Conservation (phyloP, 2,888 invertebrate genomes). For the Sphaerophoria taeniata region DNA sequence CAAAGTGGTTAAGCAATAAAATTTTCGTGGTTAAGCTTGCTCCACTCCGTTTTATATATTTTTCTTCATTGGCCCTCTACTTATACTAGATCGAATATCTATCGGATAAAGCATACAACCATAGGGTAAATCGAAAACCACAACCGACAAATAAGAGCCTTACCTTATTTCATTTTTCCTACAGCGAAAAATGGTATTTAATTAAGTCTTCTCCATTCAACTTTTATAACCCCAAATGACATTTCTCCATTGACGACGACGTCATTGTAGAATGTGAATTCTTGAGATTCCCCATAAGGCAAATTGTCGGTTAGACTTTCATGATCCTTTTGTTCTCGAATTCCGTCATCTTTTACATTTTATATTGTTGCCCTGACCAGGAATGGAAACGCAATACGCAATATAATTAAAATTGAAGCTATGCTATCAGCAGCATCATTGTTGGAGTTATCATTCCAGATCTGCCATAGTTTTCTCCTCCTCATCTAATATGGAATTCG, state of each 20-base stretch:
- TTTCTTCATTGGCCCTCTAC: too few relatives aligned
- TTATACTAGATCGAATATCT: too few relatives aligned
- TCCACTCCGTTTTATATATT: too few relatives aligned
- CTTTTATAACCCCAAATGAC: neutral
- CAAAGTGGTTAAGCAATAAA: too few relatives aligned
- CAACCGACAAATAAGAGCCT: neutral
- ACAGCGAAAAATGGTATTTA: conserved; percentile 10
- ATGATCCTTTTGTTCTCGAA: conserved; percentile 24
- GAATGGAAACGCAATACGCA: neutral
- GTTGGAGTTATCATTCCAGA: neutral
- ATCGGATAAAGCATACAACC: neutral
- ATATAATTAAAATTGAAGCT: neutral
- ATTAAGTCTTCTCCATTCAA: conserved; percentile 8
- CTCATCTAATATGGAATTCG: conserved; percentile 19
- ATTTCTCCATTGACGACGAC: neutral
- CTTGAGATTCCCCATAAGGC: conserved; percentile 21
- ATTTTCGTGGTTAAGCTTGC: too few relatives aligned
- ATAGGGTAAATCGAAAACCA: conserved; percentile 1
- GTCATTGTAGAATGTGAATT: conserved; percentile 6
- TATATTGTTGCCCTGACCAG: neutral
- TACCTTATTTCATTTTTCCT: neutral
- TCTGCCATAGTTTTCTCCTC: conserved; percentile 14
- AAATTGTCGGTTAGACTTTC: conserved; percentile 7
- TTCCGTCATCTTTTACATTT: conserved; percentile 1
- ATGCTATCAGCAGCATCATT: neutral